Conservation (phyloP, 2,797 vertebrate genomes). For the Champsocephalus esox region DNA sequence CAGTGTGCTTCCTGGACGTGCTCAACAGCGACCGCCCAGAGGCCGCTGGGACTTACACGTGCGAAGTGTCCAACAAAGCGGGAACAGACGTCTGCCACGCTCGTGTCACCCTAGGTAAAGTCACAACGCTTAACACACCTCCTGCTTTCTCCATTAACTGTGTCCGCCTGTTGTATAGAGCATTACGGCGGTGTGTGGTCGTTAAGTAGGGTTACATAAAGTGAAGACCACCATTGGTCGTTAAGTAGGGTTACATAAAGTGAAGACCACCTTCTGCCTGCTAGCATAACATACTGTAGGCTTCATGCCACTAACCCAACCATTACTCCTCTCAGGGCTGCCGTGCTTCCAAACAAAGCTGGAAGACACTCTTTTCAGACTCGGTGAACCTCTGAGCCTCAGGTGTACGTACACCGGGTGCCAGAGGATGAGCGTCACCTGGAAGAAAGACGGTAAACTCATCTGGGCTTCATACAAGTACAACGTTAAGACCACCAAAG, state of each 20-base stretch:
- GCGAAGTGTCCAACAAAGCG: slow-evolving; percentile 89
- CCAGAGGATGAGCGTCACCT: slow-evolving; percentile 88
- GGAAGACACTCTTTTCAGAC: slow-evolving; percentile 87
- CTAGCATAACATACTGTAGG: background rate
- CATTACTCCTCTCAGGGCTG: slow-evolving; percentile 66
- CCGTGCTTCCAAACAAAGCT: slow-evolving; percentile 88
- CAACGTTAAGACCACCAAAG: slow-evolving; percentile 88
- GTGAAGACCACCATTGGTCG: background rate
- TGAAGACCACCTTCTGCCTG: background rate
- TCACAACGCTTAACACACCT: slow-evolving; percentile 11
- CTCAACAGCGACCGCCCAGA: slow-evolving; percentile 84
- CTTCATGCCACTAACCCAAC: slow-evolving; percentile 52
- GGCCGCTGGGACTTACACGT: slow-evolving; percentile 90
- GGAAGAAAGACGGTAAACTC: slow-evolving; percentile 88
- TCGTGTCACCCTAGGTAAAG: slow-evolving; percentile 78
- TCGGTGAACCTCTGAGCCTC: slow-evolving; percentile 86
- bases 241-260: background rate
- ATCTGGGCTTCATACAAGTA: slow-evolving; percentile 88
- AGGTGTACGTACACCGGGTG: slow-evolving; percentile 88
- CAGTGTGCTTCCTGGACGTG: slow-evolving; percentile 87
- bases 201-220: background rate
- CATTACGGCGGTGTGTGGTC: background rate
- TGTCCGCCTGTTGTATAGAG: background rate
- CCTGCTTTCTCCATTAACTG: slow-evolving; percentile 17
- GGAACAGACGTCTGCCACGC: slow-evolving; percentile 89